Evolutionary conservation across 2,888 invertebrate species (phyloP), one percentile per base, ranked within the genome.

Genomic region (Odontocerum albicorne): DNA sequence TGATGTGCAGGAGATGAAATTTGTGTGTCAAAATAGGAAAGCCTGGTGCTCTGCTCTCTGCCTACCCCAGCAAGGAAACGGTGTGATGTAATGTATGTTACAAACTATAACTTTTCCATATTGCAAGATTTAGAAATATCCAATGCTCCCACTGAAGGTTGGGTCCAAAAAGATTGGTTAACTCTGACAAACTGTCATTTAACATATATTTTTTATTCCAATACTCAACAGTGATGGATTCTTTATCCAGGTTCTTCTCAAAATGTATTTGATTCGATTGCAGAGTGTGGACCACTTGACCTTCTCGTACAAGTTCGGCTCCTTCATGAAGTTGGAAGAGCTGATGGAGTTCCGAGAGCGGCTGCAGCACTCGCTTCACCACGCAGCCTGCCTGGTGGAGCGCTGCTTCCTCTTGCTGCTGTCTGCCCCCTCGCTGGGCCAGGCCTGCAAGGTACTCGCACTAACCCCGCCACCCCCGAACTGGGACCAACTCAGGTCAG

Each of bases 261-360:
- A 38, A 16, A 17, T 3, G 20, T 35, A 35, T n/a, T 35, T 39
- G 21, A 53, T 56, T 60, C n/a, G n/a, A 17, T 46, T 67, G 44
- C 77, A 92, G 91, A 90, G 92, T 65, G 84, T 92, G 42, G 96
- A 96, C 70, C 92, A 94, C 70, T 80, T 96, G 49, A 91, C 94
- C 19, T 87, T 91, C 66, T 91, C 92, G 6, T 96, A 96, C 76
- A 95, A 96, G 68, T 96, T 88, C 72, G 96, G 96, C 8, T 94
- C 96, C 38, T 96, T 96, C 75, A 85, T 88, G 63, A 95, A 96
- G 80, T 83, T 96, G 62, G 85, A 89, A 63, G 96, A 96, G 71
- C 90, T 97, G 69, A 85, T 91, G 65, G 85, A 88, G 66, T 91
- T 96, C 70, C 83, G 89, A 64, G 86, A 87, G 64, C 82, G 90